A percentile compares a stretch with the other conserved stretches of the same genome.
phyloP scores from a whole-genome alignment of 2,888 invertebrate species.

The Platerodrilus igneus region DNA sequence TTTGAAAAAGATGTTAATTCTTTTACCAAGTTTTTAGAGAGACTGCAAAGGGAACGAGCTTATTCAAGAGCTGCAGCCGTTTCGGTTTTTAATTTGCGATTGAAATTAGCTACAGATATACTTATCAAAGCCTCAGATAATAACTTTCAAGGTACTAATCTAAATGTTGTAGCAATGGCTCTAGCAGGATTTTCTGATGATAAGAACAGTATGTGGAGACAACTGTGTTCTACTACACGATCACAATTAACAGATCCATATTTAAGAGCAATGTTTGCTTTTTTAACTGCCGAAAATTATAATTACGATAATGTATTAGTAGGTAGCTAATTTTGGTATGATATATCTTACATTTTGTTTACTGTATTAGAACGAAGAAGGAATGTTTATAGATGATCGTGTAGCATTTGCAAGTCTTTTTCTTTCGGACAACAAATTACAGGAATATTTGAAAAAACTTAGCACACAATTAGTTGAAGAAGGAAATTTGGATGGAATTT shows the following conservation, averaged over 20 bases:
- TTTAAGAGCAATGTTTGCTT: constrained; percentile 84
- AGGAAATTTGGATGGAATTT: constrained; percentile 79
- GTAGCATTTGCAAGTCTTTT: constrained; percentile 89
- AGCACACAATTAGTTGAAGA: constrained; percentile 65
- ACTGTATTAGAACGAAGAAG: constrained; percentile 67
- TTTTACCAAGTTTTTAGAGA: constrained; percentile 57
- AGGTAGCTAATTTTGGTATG: constrained; percentile 35
- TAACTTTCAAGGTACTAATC: constrained; percentile 39
- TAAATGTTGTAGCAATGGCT: constrained; percentile 72
- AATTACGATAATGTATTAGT: constrained; percentile 74
- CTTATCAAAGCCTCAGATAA: constrained; percentile 64
- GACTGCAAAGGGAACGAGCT: constrained; percentile 68
- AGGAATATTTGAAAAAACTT: constrained; percentile 71
- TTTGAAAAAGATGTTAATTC: constrained; percentile 65
- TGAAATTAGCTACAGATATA: constrained; percentile 80
- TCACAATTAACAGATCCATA: constrained; percentile 83
- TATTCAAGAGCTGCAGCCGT: constrained; percentile 85
- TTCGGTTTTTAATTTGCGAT: constrained; percentile 82
- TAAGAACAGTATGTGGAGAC: constrained; percentile 73
- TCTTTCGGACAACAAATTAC: constrained; percentile 73
- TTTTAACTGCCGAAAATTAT: constrained; percentile 76
- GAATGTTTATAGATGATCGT: constrained; percentile 80
- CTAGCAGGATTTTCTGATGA: constrained; percentile 84
- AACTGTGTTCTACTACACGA: constrained; percentile 68
- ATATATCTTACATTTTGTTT: constrained; percentile 15